Evolutionary conservation across 2,113 vertebrate genomes (phyloP).

Genomic region (Pungitius pungitius): DNA sequence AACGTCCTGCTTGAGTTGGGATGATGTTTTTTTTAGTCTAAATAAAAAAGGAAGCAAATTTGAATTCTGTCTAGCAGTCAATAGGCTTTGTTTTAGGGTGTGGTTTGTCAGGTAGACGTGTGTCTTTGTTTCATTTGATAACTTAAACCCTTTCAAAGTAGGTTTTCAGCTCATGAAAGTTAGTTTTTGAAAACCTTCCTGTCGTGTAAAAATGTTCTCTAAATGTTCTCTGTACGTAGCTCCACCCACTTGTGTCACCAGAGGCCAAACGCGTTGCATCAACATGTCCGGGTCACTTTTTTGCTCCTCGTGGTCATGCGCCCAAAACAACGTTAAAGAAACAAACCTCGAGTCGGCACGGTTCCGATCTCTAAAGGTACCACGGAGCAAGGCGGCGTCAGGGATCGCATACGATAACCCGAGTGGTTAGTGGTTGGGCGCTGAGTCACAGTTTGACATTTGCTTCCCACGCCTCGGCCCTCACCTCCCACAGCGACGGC

Average conservation of each 20-base stretch:
- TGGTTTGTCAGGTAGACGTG: not conserved
- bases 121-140: not conserved
- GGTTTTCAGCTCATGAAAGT: not conserved
- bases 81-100: not conserved
- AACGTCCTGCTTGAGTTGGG: no score
- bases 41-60: no score
- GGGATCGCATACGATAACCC: constrained; percentile 1
- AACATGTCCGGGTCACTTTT: no score
- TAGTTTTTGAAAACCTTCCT: not conserved
- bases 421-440: constrained; percentile 10
- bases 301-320: not conserved
- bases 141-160: not conserved
- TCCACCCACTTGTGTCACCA: not conserved
- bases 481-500: constrained; percentile 21
- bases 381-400: not conserved
- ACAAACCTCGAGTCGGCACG: not conserved
- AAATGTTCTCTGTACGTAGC: no score
- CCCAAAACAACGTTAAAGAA: not conserved
- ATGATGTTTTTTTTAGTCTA: no score
- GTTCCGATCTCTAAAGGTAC: no score
- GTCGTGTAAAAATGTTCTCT: no score
- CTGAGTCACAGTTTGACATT: constrained; percentile 57
- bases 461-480: constrained; percentile 13
- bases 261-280: no score
- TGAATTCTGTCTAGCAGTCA: no score